A percentile compares a stretch with the other conserved stretches of the same genome.
Conservation (phyloP, 2,797 vertebrate species). For the Poeciliopsis infans region DNA sequence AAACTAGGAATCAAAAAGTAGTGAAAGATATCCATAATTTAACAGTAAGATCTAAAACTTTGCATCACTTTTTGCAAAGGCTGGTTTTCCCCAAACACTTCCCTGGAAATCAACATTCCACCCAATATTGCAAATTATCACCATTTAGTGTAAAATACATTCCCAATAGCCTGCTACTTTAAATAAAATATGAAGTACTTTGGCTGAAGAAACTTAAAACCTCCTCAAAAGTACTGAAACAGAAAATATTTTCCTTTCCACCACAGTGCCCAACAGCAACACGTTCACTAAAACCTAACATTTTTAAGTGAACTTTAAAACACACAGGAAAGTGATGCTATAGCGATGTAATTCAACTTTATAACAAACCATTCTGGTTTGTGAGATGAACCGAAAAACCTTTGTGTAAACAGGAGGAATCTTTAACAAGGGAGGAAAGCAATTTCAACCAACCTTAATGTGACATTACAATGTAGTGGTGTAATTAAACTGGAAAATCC, state of each 20-base stretch:
- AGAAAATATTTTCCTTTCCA: not conserved
- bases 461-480: constrained; percentile 61
- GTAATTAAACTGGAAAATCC: constrained; percentile 67
- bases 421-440: constrained; percentile 53
- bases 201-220: not conserved
- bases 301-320: not conserved
- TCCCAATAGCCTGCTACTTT: not conserved
- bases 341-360: constrained; percentile 29
- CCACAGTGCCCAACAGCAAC: not conserved
- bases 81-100: not conserved
- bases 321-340: not conserved
- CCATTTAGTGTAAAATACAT: not conserved
- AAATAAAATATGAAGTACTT: not conserved
- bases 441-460: constrained; percentile 56
- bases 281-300: not conserved
- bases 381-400: constrained; percentile 19
- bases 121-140: not conserved
- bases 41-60: not conserved
- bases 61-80: not conserved
- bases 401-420: constrained; percentile 40
- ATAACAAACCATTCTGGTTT: constrained; percentile 35
- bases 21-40: not conserved
- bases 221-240: not conserved
- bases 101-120: not conserved
- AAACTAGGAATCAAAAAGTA: not conserved